These are phyloP conservation scores for Okamejei kenojei DNA, from an alignment of 2,797 vertebrate genomes.

Conservation along the genomic window DNA sequence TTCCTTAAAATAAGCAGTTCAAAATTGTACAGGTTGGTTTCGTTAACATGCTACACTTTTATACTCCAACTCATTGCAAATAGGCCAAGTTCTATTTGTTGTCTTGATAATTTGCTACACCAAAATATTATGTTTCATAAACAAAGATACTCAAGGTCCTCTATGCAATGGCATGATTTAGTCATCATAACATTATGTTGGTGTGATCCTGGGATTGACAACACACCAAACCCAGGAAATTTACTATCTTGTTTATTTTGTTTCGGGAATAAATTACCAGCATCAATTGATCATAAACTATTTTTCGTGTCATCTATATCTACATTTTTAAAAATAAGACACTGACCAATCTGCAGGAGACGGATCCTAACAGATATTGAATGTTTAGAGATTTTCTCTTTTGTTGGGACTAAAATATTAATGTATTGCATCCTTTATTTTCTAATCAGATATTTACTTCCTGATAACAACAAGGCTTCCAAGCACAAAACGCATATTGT, in stretches of 20 bases:
- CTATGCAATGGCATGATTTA: too few species aligned
- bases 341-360: background rate
- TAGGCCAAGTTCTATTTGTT: too few species aligned
- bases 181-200: too few species aligned
- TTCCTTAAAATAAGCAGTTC: too few species aligned
- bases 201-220: background rate
- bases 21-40: too few species aligned
- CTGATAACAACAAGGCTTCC: constrained; percentile 85
- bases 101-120: too few species aligned
- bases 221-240: background rate
- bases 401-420: background rate
- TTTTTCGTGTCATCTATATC: background rate
- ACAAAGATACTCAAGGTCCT: too few species aligned
- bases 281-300: background rate
- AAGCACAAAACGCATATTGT: constrained; percentile 92
- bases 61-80: too few species aligned
- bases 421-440: constrained; percentile 30
- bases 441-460: constrained; percentile 76
- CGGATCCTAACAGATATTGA: background rate
- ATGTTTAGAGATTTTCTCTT: background rate
- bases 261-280: background rate
- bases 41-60: too few species aligned
- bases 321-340: background rate
- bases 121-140: too few species aligned
- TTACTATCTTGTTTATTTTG: background rate